Percentiles rank a stretch among this genome's conserved stretches.
Conservation (phyloP, 2,113 vertebrate genomes). For the Arothron firmamentum region DNA sequence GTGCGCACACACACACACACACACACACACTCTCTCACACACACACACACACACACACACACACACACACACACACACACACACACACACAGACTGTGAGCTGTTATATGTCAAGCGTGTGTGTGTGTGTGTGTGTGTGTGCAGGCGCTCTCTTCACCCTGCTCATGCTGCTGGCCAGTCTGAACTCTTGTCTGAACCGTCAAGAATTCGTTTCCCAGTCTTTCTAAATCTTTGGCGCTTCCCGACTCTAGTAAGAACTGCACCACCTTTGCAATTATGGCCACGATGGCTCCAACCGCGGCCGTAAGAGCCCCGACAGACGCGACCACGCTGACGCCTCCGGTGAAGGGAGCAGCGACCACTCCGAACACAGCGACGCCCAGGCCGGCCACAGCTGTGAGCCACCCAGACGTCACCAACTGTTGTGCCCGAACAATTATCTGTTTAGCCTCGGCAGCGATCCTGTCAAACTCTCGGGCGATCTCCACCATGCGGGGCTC, state of each 20-base stretch:
- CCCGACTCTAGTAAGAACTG: not conserved
- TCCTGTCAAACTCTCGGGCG: no score
- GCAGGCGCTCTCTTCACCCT: constrained; percentile 80
- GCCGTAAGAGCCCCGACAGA: not conserved
- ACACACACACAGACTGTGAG: not conserved
- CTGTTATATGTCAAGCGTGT: not conserved
- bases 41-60: not conserved
- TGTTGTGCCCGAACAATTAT: not conserved
- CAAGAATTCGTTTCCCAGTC: constrained; percentile 29
- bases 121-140: constrained; percentile 17
- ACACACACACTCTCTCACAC: not conserved
- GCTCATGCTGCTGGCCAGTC: constrained; percentile 85
- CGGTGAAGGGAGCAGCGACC: not conserved
- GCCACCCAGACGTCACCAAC: not conserved
- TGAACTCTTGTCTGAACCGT: constrained; percentile 90
- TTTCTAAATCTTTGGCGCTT: not conserved
- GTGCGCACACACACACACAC: constrained; percentile 44
- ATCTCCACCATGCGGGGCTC: no score
- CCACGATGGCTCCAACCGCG: not conserved
- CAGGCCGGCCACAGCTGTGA: not conserved
- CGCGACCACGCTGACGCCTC: not conserved
- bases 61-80: not conserved
- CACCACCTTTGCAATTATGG: not conserved
- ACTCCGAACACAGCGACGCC: not conserved
- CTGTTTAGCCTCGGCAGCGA: no score